Evolutionary conservation across 2,113 vertebrate species (phyloP), one percentile per base, ranked within the genome.

Genomic region (Tenebrosternarchus preto): DNA sequence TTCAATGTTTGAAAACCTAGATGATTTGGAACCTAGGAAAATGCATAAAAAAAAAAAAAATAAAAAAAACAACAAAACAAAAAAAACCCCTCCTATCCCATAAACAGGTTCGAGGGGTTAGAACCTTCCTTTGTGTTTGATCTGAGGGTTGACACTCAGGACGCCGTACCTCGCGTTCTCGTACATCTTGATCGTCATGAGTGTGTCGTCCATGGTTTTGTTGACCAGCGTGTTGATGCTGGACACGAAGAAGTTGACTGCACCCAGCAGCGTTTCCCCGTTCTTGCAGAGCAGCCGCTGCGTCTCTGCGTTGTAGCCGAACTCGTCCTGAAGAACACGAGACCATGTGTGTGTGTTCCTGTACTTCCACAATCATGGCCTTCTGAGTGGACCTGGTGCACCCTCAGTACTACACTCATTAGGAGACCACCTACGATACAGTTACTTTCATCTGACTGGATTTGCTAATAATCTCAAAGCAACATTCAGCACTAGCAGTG

Each of bases 201-300:
- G 92, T 0, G 96, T 98, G 88, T 99, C 97, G 87, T 98, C 97
- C 96, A 99, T 99, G 80, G 97, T 99, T 84, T 99, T 99, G 88
- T 97, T 98, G 70, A 99, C 96, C 86, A 99, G 87, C 0, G 97
- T 99, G 91, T 99, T 98, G 90, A 99, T 96, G 91, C 96, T 97
- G 84, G 95, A 98, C 78, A 99, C 96, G 50, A 99, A 99, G 91
- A 98, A 99, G 89, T 99, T 99, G 81, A 99, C 90, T 1, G 97
- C 98, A 0, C 97, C 96, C 20, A 99, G 92, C 0, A 99, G 92
- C 0, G 97, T 98, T 88, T 99, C 98, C 0, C 98, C 98, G 0
- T 99, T 99, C 91, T 96, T 97, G 90, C 98, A 99, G 56, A 99
- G 93, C 86, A 99, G 89, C 89, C 96, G 97, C 88, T 99, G 98